Conservation (phyloP, 2,113 vertebrate species). For the Oreotrochilus melanogaster region DNA sequence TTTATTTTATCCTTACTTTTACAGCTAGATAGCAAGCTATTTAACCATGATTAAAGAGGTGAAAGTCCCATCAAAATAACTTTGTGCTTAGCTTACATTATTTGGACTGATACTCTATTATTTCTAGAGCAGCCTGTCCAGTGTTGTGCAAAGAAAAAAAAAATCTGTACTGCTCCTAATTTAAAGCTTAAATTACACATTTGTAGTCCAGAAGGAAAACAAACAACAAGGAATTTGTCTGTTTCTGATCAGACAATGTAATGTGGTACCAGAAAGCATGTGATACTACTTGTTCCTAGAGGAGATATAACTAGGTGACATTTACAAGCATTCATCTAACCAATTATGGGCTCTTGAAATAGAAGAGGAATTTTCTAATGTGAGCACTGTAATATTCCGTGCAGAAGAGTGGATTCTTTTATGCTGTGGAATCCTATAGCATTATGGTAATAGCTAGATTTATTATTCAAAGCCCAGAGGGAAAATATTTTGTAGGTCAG, state of each 20-base stretch:
- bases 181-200: neutral
- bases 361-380: neutral
- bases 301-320: conserved; percentile 34
- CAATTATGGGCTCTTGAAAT: conserved; percentile 44
- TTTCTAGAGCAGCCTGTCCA: neutral
- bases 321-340: conserved; percentile 43
- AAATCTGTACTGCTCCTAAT: neutral
- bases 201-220: neutral
- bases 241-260: neutral
- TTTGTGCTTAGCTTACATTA: neutral
- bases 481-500: neutral
- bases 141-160: neutral
- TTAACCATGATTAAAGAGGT: neutral
- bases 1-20: neutral
- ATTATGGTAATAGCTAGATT: neutral
- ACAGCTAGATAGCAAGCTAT: neutral
- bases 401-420: conserved; percentile 7
- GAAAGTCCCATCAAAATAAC: neutral
- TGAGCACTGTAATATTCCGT: conserved; percentile 5
- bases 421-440: neutral
- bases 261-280: neutral
- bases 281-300: neutral
- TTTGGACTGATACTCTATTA: neutral
- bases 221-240: neutral
- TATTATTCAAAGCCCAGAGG: conserved; percentile 11